A percentile compares a stretch with the other conserved stretches of the same genome.
Conservation (phyloP, 1,140 invertebrate genomes). For the Diorhabda elongata region DNA sequence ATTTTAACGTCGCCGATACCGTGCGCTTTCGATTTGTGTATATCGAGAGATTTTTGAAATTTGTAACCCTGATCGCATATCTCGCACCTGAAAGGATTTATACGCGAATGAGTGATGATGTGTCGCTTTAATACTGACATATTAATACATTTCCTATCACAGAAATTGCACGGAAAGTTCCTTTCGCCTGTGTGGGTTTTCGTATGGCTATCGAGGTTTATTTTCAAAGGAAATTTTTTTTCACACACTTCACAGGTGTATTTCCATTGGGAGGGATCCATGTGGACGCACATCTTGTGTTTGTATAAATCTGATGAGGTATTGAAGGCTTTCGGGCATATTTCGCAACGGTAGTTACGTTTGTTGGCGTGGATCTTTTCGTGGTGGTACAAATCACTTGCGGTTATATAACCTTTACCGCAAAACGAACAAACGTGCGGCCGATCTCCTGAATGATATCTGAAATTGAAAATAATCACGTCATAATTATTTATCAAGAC, state of each 20-base stretch:
- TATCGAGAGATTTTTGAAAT: slow-evolving; percentile 34
- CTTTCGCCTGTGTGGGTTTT: slow-evolving; percentile 43
- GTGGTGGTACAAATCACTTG: slow-evolving; percentile 38
- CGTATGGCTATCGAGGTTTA: slow-evolving; percentile 35
- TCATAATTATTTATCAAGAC: not conserved
- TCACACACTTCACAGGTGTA: slow-evolving; percentile 32
- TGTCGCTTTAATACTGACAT: slow-evolving; percentile 30
- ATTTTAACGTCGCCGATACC: slow-evolving; percentile 33
- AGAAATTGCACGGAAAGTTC: slow-evolving; percentile 41
- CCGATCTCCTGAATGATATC: slow-evolving; percentile 49
- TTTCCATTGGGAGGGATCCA: slow-evolving; percentile 35
- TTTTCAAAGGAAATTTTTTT: slow-evolving; percentile 35
- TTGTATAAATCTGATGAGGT: slow-evolving; percentile 39
- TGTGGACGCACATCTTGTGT: slow-evolving; percentile 38
- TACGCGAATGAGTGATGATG: slow-evolving; percentile 33
- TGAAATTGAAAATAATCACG: not conserved
- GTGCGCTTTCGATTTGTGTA: slow-evolving; percentile 34
- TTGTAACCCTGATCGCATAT: slow-evolving; percentile 33
- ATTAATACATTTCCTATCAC: slow-evolving; percentile 36
- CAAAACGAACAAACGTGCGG: slow-evolving; percentile 63
- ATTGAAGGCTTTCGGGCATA: slow-evolving; percentile 38
- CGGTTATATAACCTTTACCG: slow-evolving; percentile 60
- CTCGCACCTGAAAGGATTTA: slow-evolving; percentile 31
- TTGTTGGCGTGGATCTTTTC: slow-evolving; percentile 40
- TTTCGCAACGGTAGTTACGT: slow-evolving; percentile 33